phyloP scores from a whole-genome alignment of 53 echinoderm and acorn worm genomes.

The Echinometra lucunter region DNA sequence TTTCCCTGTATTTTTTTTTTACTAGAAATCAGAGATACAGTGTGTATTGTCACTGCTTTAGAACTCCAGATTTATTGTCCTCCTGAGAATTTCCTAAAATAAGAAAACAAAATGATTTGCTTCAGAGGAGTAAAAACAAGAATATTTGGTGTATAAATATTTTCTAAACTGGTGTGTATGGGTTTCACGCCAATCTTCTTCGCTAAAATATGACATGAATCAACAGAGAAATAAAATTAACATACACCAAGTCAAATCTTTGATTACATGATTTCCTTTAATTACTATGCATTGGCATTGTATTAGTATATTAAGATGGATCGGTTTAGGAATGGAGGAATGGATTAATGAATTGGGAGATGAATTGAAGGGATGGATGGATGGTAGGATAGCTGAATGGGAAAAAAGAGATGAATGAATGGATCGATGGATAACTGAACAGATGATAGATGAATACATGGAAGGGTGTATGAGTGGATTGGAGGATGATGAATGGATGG shows the following conservation, averaged over 20 bases:
- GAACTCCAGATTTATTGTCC: not conserved
- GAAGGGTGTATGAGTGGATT: too few species aligned
- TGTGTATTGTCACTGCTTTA: not conserved
- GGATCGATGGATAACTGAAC: not conserved
- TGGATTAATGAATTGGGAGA: not conserved
- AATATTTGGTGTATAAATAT: not conserved
- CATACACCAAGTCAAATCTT: not conserved
- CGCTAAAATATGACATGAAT: conserved; percentile 2
- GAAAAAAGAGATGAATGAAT: not conserved
- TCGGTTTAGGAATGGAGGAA: not conserved
- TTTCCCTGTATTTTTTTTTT: not conserved
- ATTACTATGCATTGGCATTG: not conserved
- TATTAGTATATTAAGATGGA: too few species aligned
- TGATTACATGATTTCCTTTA: not conserved
- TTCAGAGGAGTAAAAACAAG: not conserved
- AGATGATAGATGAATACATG: too few species aligned
- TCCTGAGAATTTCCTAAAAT: not conserved
- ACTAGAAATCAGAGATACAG: not conserved
- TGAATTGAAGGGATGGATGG: not conserved
- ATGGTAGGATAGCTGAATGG: not conserved
- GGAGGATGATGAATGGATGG: too few species aligned
- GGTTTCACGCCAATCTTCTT: not conserved
- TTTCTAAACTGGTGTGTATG: conserved; percentile 3
- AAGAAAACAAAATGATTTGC: conserved; percentile 5
- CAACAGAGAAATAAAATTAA: conserved; percentile 34